Base-by-base conservation (phyloP, 2,888 invertebrate species). In the Prosapia bicincta region DNA sequence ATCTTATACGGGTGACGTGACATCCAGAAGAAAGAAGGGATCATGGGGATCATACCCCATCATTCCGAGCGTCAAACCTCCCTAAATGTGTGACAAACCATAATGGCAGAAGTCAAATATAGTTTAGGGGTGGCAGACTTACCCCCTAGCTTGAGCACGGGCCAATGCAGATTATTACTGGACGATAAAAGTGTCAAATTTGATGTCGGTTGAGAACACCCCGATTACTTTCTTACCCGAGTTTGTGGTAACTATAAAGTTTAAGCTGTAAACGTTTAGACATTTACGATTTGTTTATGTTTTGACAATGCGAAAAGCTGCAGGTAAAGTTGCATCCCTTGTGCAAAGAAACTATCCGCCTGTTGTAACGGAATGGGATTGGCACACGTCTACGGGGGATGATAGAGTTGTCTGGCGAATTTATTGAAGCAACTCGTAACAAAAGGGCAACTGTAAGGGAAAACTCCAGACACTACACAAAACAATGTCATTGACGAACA, bases 21-120 rank as follows among this genome's bases (percentile, higher is more conserved):
- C 54, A 54, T 54, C n/a, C 54, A 54, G 54, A 54, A 54, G 54
- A 54, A 54, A 20, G 54, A 54, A 54, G 54, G 54, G 54, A 54
- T 54, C 54, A 54, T 20, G 20, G 54, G 54, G 54, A 54, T 54
- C 54, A 54, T 20, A 54, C 54, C 54, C 20, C 9, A 15, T 38
- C 9, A 15, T 30, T 9, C 30, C 30, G n/a, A n/a, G n/a, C 38
- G 38, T 38, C 38, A 54, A 54, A 54, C 54, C 54, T 54, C 54
- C 54, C 54, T 54, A 54, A 54, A 54, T 54, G 54, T 54, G 54
- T 54, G 54, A 54, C 54, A 54, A 54, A 54, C 54, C 54, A 54
- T 54, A 54, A 54, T 54, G 54, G 54, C 54, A 54, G 54, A 54
- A 54, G 54, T 54, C 54, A 54, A 54, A 54, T 54, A 54, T 54